Conservation (phyloP, 1,140 invertebrate genomes). For the Brachionus asplanchnoidis region DNA sequence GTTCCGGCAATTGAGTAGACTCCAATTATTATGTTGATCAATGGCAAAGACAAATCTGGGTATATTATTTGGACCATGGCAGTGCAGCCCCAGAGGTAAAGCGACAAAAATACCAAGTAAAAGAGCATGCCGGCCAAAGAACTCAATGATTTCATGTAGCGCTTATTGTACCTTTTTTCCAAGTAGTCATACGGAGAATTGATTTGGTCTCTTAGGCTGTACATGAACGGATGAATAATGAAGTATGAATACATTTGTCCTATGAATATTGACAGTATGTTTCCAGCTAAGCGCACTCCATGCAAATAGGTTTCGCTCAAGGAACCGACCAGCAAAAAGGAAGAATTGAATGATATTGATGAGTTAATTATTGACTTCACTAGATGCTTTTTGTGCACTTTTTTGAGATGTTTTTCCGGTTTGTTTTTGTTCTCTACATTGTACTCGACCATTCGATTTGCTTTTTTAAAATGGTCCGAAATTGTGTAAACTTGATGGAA, state of each 20-base stretch:
- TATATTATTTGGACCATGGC: background rate
- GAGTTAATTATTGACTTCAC: conserved; percentile 15
- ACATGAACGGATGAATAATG: conserved; percentile 21
- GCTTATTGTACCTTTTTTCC: conserved; percentile 15
- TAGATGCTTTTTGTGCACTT: background rate
- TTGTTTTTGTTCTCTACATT: background rate
- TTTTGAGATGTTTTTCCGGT: background rate
- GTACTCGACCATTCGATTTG: background rate
- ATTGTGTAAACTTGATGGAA: background rate
- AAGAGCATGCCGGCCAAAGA: background rate
- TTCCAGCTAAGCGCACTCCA: background rate
- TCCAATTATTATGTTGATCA: background rate
- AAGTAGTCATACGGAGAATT: conserved; percentile 17
- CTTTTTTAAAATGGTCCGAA: background rate
- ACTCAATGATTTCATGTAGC: background rate
- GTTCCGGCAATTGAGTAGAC: background rate
- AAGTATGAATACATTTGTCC: conserved; percentile 8
- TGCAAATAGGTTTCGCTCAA: conserved; percentile 13
- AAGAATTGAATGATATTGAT: conserved; percentile 25
- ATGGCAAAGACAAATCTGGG: background rate
- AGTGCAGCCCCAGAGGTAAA: conserved; percentile 16
- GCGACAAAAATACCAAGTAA: conserved; percentile 23
- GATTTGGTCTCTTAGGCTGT: background rate
- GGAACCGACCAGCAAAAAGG: conserved; percentile 8
- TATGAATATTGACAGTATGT: background rate